Percentiles rank a stretch among this genome's conserved stretches.
phyloP scores from a whole-genome alignment of 2,797 vertebrate genomes.

The Karalla daura region DNA sequence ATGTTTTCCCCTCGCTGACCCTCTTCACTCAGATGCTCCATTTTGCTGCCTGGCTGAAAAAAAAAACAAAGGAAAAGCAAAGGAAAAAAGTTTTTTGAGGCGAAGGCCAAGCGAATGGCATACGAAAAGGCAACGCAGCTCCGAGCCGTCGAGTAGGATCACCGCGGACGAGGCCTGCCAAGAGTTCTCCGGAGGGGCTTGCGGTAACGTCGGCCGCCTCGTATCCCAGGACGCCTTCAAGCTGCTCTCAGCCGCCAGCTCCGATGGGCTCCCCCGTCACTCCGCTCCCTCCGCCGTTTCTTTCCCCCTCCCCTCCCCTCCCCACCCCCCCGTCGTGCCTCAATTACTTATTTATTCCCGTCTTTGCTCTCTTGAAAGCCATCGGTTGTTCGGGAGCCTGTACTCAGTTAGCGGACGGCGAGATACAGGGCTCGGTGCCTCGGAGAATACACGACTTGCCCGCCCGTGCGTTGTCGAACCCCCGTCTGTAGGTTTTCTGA shows the following conservation, averaged over 20 bases:
- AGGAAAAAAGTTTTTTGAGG: slow-evolving; percentile 28
- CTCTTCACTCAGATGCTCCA: slow-evolving; percentile 51
- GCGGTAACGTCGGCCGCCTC: slow-evolving; percentile 59
- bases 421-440: not conserved
- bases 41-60: slow-evolving; percentile 33
- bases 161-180: slow-evolving; percentile 63
- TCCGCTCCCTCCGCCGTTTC: slow-evolving; percentile 31
- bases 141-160: slow-evolving; percentile 58
- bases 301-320: too few relatives aligned
- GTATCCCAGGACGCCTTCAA: slow-evolving; percentile 64
- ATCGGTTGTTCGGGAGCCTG: slow-evolving; percentile 47
- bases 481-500: not conserved
- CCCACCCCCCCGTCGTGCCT: slow-evolving; percentile 26
- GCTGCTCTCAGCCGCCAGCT: slow-evolving; percentile 62
- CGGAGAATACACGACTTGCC: slow-evolving; percentile 3
- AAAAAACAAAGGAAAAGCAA: slow-evolving; percentile 17
- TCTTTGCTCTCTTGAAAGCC: slow-evolving; percentile 42
- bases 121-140: slow-evolving; percentile 28
- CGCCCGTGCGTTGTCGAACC: not conserved
- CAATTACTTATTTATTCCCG: slow-evolving; percentile 61
- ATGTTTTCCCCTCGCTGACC: slow-evolving; percentile 56
- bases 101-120: slow-evolving; percentile 19
- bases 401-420: slow-evolving; percentile 25
- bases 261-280: slow-evolving; percentile 45
- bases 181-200: slow-evolving; percentile 67